Base-by-base conservation (phyloP, 1,140 invertebrate species). In the Apocrypta bakeri region DNA sequence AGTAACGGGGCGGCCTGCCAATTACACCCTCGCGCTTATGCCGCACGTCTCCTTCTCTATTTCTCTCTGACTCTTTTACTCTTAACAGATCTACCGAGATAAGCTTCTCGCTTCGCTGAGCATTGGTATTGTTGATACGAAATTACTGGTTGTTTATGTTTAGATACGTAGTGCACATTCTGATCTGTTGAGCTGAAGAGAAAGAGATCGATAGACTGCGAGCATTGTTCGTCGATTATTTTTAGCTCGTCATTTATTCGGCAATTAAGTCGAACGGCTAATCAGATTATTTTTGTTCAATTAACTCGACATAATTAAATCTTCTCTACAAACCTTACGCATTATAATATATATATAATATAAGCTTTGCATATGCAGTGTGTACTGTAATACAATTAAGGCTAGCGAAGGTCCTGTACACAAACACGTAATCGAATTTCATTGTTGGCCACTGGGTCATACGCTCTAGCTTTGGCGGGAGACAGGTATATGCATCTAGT, bases 1-100 rank as follows among this genome's bases (percentile, higher is more conserved):
- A 71, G 56, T 82, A 82, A 82, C 81, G 75, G 81, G 29, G 42
- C 56, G 42, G 42, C 64, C 80, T 82, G 80, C 66, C 80, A 82
- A 82, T 82, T 76, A 82, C 80, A 82, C 80, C 80, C 80, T 82
- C 80, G 73, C 72, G n/a, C n/a, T n/a, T n/a, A n/a, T n/a, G n/a
- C n/a, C n/a, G n/a, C n/a, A n/a, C n/a, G n/a, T n/a, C n/a, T n/a
- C n/a, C n/a, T n/a, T n/a, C n/a, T n/a, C n/a, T n/a, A n/a, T n/a
- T n/a, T 31, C 66, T 48, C 42, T n/a, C 68, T 1, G 4, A 27
- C 4, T 61, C 40, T 29, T 31, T 7, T 37, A 17, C 29, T 31
- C n/a, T 2, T 11, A 2, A 12, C 0, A 63, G 79, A 80, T 80
- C 21, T 69, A 9, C 29, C 14, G 14, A 64, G 79, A 80, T 80